Conservation (phyloP, 2,113 vertebrate species). For the Rhinopomastus cyanomelas region DNA sequence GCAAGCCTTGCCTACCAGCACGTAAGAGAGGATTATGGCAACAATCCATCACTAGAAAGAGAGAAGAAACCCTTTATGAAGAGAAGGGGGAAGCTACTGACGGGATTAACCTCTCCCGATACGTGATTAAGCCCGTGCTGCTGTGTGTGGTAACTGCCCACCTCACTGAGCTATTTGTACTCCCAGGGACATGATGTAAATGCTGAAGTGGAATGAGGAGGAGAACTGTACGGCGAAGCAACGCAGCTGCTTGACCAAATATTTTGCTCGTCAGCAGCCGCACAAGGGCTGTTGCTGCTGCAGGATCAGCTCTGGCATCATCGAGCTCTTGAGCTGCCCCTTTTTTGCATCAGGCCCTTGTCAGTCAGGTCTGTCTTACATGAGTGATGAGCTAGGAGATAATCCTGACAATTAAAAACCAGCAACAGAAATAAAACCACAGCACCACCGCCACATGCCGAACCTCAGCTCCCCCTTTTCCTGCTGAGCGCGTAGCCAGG, state of each 20-base stretch:
- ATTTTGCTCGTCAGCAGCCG: neutral
- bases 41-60: neutral
- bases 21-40: neutral
- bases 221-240: neutral
- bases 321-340: fast-evolving
- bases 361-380: neutral
- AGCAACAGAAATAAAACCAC: neutral
- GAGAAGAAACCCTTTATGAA: neutral
- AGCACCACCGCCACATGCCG: fast-evolving
- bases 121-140: neutral
- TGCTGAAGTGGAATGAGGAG: neutral
- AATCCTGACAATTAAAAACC: neutral
- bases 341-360: neutral
- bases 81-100: neutral
- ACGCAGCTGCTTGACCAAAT: neutral
- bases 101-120: neutral
- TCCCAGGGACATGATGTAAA: constrained; percentile 3
- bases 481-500: neutral
- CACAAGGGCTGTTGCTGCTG: neutral
- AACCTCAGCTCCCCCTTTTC: neutral
- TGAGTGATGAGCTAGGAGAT: neutral
- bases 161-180: neutral
- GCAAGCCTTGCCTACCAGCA: neutral
- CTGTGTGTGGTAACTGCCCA: neutral
- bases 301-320: neutral